Conservation (phyloP, 1,140 invertebrate genomes). For the Eubasilissa regina region DNA sequence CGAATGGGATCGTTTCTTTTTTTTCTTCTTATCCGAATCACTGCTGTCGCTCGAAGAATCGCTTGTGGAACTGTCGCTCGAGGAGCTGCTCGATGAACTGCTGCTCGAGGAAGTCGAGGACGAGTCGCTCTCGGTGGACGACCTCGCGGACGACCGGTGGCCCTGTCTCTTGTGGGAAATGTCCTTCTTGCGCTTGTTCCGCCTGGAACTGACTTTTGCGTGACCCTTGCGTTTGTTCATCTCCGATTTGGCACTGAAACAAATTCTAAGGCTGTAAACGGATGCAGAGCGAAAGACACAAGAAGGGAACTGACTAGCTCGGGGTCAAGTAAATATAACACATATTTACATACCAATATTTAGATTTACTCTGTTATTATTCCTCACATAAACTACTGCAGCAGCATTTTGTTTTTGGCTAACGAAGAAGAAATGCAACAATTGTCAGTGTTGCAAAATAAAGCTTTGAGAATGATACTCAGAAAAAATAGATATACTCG, state of each 20-base stretch:
- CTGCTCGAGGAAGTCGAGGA: constrained; percentile 7
- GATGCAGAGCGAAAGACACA: too few species aligned
- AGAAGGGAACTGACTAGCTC: too few species aligned
- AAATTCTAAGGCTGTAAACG: too few species aligned
- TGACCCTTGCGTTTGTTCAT: constrained; percentile 49
- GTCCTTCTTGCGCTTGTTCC: constrained; percentile 41
- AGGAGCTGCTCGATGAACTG: constrained; percentile 15
- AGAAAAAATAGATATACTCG: too few species aligned
- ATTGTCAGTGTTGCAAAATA: too few species aligned
- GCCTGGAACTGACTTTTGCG: constrained; percentile 56
- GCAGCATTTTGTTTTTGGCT: too few species aligned
- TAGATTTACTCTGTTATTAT: too few species aligned
- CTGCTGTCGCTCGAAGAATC: constrained; percentile 19
- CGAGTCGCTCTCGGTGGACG: constrained; percentile 14
- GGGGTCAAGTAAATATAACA: too few species aligned
- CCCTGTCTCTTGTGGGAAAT: neutral
- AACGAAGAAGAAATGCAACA: too few species aligned
- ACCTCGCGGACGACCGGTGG: neutral
- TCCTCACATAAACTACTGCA: too few species aligned
- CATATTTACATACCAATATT: too few species aligned
- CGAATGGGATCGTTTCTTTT: constrained; percentile 37
- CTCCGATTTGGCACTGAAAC: constrained; percentile 34
- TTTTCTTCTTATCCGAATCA: constrained; percentile 43
- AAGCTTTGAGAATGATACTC: too few species aligned
- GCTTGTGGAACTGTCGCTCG: constrained; percentile 10